These are phyloP conservation scores for Ceratosolen fusciceps DNA, from an alignment of 1,140 invertebrate genomes.

Conservation along the genomic window DNA sequence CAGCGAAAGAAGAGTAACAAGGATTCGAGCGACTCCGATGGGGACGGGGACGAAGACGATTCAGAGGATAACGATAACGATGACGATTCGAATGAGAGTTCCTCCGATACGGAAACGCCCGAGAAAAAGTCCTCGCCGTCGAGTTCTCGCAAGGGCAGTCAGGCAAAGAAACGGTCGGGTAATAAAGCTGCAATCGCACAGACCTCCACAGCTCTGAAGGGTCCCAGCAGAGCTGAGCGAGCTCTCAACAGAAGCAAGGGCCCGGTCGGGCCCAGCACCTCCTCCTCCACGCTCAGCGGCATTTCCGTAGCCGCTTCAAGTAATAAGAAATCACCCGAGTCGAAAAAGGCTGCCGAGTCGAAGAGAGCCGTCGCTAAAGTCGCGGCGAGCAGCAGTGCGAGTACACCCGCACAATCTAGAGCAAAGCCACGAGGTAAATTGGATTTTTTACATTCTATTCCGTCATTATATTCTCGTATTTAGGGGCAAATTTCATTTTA, in stretches of 20 bases:
- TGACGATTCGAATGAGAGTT: slow-evolving; percentile 54
- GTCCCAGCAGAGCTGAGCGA: slow-evolving; percentile 65
- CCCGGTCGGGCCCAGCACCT: slow-evolving; percentile 45
- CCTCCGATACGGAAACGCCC: slow-evolving; percentile 50
- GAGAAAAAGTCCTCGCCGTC: slow-evolving; percentile 52
- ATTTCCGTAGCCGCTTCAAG: slow-evolving; percentile 38
- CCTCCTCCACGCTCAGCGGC: slow-evolving; percentile 4
- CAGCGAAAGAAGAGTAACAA: slow-evolving; percentile 61
- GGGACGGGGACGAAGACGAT: slow-evolving; percentile 53
- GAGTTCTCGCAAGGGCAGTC: slow-evolving; percentile 53
- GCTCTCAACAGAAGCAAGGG: slow-evolving; percentile 62
- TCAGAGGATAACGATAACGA: slow-evolving; percentile 50
- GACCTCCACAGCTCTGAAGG: slow-evolving; percentile 62
- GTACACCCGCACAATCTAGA: slow-evolving; percentile 51
- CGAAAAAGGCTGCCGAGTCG: slow-evolving; percentile 53
- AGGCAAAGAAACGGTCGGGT: slow-evolving; percentile 60
- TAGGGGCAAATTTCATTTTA: no score
- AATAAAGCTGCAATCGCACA: slow-evolving; percentile 65
- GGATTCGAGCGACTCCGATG: slow-evolving; percentile 55
- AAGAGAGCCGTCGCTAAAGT: slow-evolving; percentile 51
- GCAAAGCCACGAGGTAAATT: slow-evolving; percentile 57
- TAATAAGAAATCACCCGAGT: slow-evolving; percentile 52
- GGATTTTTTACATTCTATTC: no score
- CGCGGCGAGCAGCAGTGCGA: slow-evolving; percentile 52
- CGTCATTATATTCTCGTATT: no score